Conservation (phyloP, 1,140 invertebrate species). For the Papilio xuthus region DNA sequence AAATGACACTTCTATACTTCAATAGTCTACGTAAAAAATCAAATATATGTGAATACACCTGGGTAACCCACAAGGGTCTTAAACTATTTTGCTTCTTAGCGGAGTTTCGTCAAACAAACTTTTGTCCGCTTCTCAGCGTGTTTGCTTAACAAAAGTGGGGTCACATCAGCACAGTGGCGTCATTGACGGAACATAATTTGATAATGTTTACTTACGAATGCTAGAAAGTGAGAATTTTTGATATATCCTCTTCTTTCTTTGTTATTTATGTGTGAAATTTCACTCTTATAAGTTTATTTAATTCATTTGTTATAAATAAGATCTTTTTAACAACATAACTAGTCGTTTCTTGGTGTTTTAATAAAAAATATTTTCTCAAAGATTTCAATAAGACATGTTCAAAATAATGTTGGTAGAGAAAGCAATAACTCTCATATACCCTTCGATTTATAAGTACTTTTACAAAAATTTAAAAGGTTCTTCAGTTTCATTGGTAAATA, state of each 20-base stretch:
- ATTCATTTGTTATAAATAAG: constrained; percentile 22
- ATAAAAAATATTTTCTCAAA: neutral
- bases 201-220: constrained; percentile 53
- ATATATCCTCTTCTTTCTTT: constrained; percentile 39
- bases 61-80: constrained; percentile 14
- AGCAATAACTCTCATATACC: neutral
- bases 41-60: neutral
- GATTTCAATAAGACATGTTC: neutral
- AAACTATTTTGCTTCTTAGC: constrained; percentile 28
- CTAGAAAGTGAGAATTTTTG: constrained; percentile 64
- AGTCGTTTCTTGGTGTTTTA: neutral
- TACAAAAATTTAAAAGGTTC: neutral
- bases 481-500: too few relatives aligned
- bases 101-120: constrained; percentile 32
- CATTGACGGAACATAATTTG: constrained; percentile 52
- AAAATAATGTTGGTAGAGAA: neutral
- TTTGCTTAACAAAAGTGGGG: constrained; percentile 58
- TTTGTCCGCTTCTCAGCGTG: constrained; percentile 40
- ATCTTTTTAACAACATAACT: neutral
- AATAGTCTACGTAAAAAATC: neutral
- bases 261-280: constrained; percentile 32
- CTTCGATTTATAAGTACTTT: neutral
- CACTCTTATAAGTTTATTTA: constrained; percentile 36
- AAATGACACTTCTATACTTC: neutral
- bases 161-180: constrained; percentile 41